Conservation (phyloP, 2,888 invertebrate species). For the Troides oblongomaculatus region DNA sequence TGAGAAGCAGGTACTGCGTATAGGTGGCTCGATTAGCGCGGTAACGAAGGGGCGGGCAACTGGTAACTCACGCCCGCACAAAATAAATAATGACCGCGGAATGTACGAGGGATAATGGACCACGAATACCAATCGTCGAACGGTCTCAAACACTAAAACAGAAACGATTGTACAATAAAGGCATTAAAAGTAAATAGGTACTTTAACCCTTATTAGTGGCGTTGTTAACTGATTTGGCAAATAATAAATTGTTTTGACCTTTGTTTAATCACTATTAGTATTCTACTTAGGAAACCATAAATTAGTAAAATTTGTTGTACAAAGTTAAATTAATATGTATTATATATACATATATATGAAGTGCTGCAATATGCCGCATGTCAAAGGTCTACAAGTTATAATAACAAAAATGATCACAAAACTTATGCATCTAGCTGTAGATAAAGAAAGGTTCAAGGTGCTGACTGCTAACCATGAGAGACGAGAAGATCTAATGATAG, state of each 20-base stretch:
- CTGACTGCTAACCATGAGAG: too few relatives aligned
- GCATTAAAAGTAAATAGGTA: neutral
- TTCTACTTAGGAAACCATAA: neutral
- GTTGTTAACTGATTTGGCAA: neutral
- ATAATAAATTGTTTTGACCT: neutral
- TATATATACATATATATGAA: too few relatives aligned
- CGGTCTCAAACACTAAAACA: conserved; percentile 18
- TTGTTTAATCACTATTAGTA: neutral
- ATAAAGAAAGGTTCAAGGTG: too few relatives aligned
- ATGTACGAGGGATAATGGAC: conserved; percentile 57
- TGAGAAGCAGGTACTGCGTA: conserved; percentile 40
- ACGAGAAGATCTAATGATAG: neutral
- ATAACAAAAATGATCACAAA: too few relatives aligned
- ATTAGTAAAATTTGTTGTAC: neutral
- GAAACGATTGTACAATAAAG: neutral
- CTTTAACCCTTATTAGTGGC: neutral
- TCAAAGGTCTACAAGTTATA: too few relatives aligned
- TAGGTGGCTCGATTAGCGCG: conserved; percentile 71
- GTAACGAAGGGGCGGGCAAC: conserved; percentile 74
- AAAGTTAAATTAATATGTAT: too few relatives aligned
- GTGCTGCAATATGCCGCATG: too few relatives aligned
- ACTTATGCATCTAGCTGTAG: too few relatives aligned
- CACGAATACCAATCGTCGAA: conserved; percentile 33
- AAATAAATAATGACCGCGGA: conserved; percentile 73
- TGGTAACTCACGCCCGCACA: conserved; percentile 74